A percentile compares a stretch with the other conserved stretches of the same genome.
phyloP scores from a whole-genome alignment of 2,888 invertebrate genomes.

The Stratiomys singularior region DNA sequence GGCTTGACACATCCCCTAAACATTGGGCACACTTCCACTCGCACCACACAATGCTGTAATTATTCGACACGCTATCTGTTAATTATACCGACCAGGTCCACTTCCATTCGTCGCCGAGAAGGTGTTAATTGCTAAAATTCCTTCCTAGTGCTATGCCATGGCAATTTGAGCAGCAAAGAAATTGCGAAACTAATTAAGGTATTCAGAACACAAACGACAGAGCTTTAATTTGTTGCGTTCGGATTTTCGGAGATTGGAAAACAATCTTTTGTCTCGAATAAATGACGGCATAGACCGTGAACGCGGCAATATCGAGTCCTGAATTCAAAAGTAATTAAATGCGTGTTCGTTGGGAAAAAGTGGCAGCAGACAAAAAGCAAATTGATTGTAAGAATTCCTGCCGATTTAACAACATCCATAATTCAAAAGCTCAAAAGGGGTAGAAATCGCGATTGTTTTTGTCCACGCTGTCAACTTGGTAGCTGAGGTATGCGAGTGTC shows the following conservation, averaged over 20 bases:
- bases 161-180: constrained; percentile 18
- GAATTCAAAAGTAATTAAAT: constrained; percentile 34
- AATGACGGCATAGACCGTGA: background rate
- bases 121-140: constrained; percentile 44
- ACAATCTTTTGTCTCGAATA: background rate
- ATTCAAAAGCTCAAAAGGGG: constrained; percentile 15
- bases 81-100: constrained; percentile 13
- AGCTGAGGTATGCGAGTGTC: no score
- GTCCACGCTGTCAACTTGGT: background rate
- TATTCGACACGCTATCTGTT: constrained; percentile 36
- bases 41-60: background rate
- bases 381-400: constrained; percentile 33
- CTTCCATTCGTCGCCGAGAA: constrained; percentile 17
- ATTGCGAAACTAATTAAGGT: constrained; percentile 38
- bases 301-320: constrained; percentile 16
- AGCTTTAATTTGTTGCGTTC: constrained; percentile 29
- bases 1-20: background rate
- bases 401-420: constrained; percentile 42
- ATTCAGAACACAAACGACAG: background rate
- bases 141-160: constrained; percentile 24
- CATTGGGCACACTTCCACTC: constrained; percentile 17
- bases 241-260: constrained; percentile 15
- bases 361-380: constrained; percentile 18
- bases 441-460: background rate
- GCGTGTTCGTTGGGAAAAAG: background rate